These are phyloP conservation scores for Hypotaenidia okinawae DNA, from an alignment of 2,797 vertebrate species.

Conservation along the genomic window DNA sequence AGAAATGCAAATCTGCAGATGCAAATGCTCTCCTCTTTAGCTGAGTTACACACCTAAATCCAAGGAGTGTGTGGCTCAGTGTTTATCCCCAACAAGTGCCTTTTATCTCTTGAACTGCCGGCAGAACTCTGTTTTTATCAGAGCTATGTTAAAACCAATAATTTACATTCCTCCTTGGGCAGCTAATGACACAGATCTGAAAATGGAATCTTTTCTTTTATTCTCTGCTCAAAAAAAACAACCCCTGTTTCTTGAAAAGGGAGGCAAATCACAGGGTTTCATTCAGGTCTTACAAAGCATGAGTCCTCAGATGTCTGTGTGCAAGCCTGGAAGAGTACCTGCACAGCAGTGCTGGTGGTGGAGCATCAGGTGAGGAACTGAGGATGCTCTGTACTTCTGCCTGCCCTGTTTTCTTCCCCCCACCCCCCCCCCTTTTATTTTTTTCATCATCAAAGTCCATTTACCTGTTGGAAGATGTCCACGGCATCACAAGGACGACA, in stretches of 20 bases:
- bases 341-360: neutral
- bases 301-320: neutral
- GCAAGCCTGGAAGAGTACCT: neutral
- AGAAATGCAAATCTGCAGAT: neutral
- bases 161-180: neutral
- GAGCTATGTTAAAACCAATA: neutral
- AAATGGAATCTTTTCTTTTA: neutral
- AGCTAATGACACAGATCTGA: neutral
- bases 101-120: constrained; percentile 7
- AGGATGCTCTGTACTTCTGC: neutral
- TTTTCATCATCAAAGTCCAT: neutral
- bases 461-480: neutral
- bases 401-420: neutral
- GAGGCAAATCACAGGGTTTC: neutral
- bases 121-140: neutral
- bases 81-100: neutral
- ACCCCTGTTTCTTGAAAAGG: neutral
- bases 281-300: neutral
- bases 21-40: neutral
- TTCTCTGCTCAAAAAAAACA: neutral
- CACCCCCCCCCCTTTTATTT: neutral
- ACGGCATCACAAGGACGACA: neutral
- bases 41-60: neutral
- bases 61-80: neutral
- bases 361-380: neutral